Evolutionary conservation across 2,888 invertebrate genomes (phyloP), one percentile per base, ranked within the genome.

Genomic region (Deilephila elpenor): DNA sequence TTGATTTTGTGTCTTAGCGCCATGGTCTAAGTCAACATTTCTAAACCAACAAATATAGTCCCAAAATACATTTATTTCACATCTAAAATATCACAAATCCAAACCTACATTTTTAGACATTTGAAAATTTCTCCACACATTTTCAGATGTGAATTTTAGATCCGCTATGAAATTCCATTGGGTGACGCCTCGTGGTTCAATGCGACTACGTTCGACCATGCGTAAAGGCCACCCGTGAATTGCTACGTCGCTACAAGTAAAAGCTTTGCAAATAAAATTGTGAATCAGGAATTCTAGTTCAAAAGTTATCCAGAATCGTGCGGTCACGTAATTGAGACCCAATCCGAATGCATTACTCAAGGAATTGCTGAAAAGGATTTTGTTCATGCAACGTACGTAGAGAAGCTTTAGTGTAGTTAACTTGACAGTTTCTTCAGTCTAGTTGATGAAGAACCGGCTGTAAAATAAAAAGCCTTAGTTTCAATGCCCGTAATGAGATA

Each of bases 211-310:
- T 64, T 44, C 67, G 51, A 67, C 25, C 51, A 67, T 67, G 67
- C 51, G 67, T 44, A 67, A 67, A 67, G 67, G 44, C 20, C 51
- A 67, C 17, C 14, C 44, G 14, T 67, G 17, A 51, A 67, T 67
- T 67, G 25, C 2, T 0, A 67, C 44, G 20, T 64, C n/a, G 37
- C 37, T 20, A 64, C 44, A 11, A 37, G 44, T 14, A 32, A 37
- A 64, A 20, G 64, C n/a, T 44, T 44, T 64, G n/a, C 8, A 34
- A 64, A 60, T 56, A 56, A 56, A 56, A 56, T 56, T 56, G 56
- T 32, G 32, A 32, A 32, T 17, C 25, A 14, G 29, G 14, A 61
- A 32, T 17, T 17, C 5, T 14, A 29, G 17, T 61, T 32, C 25
- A 25, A 17, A 19, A 17, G 29, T 8, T 29, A 29, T 1, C 25